Percentiles rank a stretch among this genome's conserved stretches.
Evolutionary conservation across 2,888 invertebrate species (phyloP).

Genomic region (Xestoiulus laeticollis): DNA sequence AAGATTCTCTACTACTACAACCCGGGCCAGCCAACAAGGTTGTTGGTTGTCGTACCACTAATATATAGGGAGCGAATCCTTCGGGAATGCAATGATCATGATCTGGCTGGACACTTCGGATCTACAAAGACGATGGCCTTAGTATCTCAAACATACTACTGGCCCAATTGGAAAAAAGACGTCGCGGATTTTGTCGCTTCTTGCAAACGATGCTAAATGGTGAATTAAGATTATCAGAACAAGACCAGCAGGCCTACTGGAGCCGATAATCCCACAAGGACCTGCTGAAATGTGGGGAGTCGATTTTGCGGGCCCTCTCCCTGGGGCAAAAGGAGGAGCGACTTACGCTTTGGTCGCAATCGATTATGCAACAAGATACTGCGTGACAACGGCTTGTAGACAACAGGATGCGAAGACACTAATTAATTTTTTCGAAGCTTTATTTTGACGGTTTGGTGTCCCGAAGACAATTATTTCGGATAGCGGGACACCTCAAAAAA

Average conservation of each 20-base stretch:
- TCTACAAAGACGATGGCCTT: background rate
- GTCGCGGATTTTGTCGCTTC: background rate
- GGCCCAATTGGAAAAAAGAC: background rate
- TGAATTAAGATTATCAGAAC: background rate
- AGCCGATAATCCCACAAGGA: background rate
- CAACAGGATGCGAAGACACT: background rate
- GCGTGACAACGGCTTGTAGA: background rate
- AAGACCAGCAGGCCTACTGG: background rate
- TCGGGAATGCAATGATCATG: background rate
- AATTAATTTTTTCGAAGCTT: background rate
- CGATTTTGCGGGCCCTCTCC: background rate
- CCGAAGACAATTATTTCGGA: background rate
- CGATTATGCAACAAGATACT: background rate
- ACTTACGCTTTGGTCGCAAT: background rate
- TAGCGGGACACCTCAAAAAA: background rate
- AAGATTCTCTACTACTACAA: too few species aligned
- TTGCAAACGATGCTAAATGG: background rate
- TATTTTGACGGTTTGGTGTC: background rate
- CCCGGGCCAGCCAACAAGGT: background rate
- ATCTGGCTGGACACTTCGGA: background rate
- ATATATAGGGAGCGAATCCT: background rate
- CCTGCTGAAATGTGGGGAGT: background rate
- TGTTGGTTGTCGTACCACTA: background rate
- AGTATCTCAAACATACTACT: background rate
- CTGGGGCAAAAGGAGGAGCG: background rate